Evolutionary conservation across 2,888 invertebrate species (phyloP).

Genomic region (Parelbella ahira): DNA sequence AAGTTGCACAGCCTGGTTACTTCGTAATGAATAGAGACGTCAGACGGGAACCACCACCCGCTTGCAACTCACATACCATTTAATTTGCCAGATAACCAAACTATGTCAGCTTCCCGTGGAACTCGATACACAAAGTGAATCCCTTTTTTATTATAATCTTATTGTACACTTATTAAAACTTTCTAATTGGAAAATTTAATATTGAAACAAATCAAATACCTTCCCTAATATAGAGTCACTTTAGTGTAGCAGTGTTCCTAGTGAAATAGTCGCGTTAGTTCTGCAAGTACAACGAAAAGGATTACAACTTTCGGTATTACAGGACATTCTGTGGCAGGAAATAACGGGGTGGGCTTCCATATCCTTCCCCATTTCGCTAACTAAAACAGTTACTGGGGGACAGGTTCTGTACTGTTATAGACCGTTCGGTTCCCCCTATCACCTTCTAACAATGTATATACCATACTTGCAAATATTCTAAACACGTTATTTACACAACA

Average conservation of each 20-base stretch:
- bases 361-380: constrained; percentile 14
- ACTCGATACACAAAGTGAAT: constrained; percentile 45
- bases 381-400: constrained; percentile 25
- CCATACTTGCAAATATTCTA: too few species aligned
- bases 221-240: too few species aligned
- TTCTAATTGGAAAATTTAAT: too few species aligned
- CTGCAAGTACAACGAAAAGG: constrained; percentile 8
- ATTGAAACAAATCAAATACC: too few species aligned
- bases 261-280: constrained; percentile 11
- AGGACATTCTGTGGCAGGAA: constrained; percentile 15
- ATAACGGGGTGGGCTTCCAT: constrained; percentile 14
- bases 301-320: constrained; percentile 22
- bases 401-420: constrained; percentile 34
- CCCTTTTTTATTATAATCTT: too few species aligned
- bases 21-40: constrained; percentile 76
- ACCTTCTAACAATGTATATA: too few species aligned
- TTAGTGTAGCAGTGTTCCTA: too few species aligned
- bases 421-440: neutral
- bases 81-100: constrained; percentile 51
- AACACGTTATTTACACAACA: too few species aligned
- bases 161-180: too few species aligned
- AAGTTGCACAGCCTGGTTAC: constrained; percentile 68
- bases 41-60: constrained; percentile 63
- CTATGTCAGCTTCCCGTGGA: constrained; percentile 49
- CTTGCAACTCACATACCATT: constrained; percentile 51